These are phyloP conservation scores for Alauda arvensis DNA, from an alignment of 2,797 vertebrate genomes.

Conservation along the genomic window DNA sequence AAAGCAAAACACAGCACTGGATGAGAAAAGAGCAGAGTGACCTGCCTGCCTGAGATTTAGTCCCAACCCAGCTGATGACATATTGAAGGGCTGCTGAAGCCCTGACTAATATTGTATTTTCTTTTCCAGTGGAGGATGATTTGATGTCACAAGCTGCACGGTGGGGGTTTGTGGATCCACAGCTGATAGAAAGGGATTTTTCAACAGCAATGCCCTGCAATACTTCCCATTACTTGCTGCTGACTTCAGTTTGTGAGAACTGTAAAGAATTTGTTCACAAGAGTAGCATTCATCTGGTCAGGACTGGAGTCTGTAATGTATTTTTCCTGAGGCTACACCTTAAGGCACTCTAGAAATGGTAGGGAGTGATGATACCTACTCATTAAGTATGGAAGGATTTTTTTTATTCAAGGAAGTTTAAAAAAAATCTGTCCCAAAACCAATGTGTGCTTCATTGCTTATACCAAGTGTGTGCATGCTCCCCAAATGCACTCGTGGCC, in stretches of 20 bases:
- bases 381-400: not conserved
- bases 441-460: not conserved
- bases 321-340: conserved; percentile 50
- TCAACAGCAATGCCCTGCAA: not conserved
- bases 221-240: not conserved
- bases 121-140: not conserved
- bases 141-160: not conserved
- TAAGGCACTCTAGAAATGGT: conserved; percentile 40
- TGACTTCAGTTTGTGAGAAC: not conserved
- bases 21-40: not conserved
- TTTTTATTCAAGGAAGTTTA: not conserved
- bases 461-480: not conserved
- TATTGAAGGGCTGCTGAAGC: conserved; percentile 2
- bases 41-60: not conserved
- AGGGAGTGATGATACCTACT: not conserved
- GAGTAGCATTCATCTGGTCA: conserved; percentile 1
- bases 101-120: not conserved
- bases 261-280: not conserved
- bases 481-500: not conserved
- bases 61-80: not conserved
- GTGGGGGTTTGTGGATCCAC: not conserved
- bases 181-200: not conserved
- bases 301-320: not conserved
- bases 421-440: not conserved
- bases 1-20: not conserved